These are phyloP conservation scores for Triops longicaudatus DNA, from an alignment of 1,140 invertebrate species.

Conservation along the genomic window DNA sequence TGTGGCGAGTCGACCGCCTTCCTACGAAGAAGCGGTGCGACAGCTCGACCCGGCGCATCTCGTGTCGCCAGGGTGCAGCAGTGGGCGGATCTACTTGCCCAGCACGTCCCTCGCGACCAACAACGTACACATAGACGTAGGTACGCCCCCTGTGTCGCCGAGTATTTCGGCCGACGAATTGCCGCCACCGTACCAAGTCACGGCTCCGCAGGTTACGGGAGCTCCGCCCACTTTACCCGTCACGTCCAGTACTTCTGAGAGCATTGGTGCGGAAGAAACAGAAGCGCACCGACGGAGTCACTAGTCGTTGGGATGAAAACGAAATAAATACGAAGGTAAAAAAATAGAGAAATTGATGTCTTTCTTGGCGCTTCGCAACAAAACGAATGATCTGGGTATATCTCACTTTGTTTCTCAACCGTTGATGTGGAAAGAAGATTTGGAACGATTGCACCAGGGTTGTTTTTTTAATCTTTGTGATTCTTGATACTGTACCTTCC, in stretches of 20 bases:
- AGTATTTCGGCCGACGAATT: not conserved
- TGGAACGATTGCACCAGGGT: not conserved
- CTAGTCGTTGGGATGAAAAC: not conserved
- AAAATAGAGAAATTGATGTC: not conserved
- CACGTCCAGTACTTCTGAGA: not conserved
- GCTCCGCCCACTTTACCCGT: not conserved
- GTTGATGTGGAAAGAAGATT: not conserved
- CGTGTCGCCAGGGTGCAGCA: not conserved
- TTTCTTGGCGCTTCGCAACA: not conserved
- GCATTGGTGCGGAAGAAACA: not conserved
- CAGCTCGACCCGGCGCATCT: conserved; percentile 44
- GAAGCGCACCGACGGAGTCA: not conserved
- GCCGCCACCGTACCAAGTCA: not conserved
- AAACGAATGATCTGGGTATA: not conserved
- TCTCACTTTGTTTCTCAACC: not conserved
- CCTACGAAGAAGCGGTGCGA: conserved; percentile 64
- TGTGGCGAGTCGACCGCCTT: conserved; percentile 52
- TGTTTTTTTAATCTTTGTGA: not conserved
- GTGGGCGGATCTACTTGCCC: not conserved
- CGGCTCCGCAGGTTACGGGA: not conserved
- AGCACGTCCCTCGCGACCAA: not conserved
- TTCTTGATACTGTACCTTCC: conserved; percentile 2
- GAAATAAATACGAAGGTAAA: not conserved
- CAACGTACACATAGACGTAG: not conserved
- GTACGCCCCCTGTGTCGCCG: not conserved